Evolutionary conservation across 1,140 invertebrate genomes (phyloP).

Genomic region (Bombus superbus): DNA sequence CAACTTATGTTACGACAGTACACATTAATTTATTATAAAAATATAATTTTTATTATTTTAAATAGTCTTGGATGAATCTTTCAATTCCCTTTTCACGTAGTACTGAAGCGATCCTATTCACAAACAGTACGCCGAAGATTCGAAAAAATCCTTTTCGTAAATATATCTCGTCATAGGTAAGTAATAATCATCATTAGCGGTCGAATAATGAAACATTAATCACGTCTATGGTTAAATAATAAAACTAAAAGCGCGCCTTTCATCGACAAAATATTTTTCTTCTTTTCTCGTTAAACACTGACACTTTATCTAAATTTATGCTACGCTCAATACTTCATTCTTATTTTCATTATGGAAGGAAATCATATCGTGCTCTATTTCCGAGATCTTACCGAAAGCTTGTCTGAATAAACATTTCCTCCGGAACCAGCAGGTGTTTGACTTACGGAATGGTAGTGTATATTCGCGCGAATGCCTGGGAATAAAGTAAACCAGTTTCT

Average conservation of each 20-base stretch:
- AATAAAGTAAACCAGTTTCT: slow-evolving; percentile 20
- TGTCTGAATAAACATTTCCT: too few relatives aligned
- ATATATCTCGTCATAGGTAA: too few relatives aligned
- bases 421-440: too few relatives aligned
- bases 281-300: background rate
- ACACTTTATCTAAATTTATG: background rate
- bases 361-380: background rate
- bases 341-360: background rate
- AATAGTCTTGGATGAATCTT: background rate
- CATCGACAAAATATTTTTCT: background rate
- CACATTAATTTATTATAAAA: background rate
- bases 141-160: too few relatives aligned
- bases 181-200: too few relatives aligned
- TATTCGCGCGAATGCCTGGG: background rate
- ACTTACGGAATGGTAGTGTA: background rate
- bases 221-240: background rate
- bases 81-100: background rate
- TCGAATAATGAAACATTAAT: background rate
- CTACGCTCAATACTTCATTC: background rate
- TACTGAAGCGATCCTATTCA: background rate
- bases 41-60: slow-evolving; percentile 18
- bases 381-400: too few relatives aligned
- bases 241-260: background rate
- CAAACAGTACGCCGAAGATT: too few relatives aligned
- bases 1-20: background rate